Percentiles rank a stretch among this genome's conserved stretches.
Conservation (phyloP, 2,888 invertebrate genomes). For the Phaedon cochleariae region DNA sequence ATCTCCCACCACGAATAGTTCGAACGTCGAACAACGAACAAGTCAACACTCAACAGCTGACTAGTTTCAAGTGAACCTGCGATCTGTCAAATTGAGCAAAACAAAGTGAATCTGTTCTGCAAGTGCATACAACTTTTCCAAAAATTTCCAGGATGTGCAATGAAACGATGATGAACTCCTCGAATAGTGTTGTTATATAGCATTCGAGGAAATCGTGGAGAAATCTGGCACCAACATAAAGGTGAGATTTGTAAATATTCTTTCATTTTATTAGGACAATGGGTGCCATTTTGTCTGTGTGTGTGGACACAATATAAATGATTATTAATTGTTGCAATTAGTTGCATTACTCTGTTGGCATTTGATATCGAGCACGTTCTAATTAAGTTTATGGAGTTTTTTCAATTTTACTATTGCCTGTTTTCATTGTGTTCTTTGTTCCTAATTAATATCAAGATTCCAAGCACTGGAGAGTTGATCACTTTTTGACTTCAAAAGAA, state of each 20-base stretch:
- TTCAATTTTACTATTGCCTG: neutral
- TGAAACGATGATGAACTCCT: conserved; percentile 46
- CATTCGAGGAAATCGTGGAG: conserved; percentile 45
- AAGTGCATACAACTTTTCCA: conserved; percentile 43
- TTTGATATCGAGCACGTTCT: neutral
- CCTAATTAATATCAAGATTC: no score
- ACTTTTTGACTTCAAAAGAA: no score
- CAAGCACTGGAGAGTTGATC: no score
- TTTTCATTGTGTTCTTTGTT: neutral
- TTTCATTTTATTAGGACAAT: conserved; percentile 30
- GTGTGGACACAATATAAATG: conserved; percentile 37
- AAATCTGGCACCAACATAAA: conserved; percentile 44
- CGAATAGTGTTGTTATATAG: conserved; percentile 52
- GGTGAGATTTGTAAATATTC: conserved; percentile 39
- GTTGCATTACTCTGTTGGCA: no score
- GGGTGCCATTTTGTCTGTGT: conserved; percentile 52
- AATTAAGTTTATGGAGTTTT: neutral
- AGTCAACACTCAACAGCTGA: conserved; percentile 57
- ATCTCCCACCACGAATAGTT: neutral
- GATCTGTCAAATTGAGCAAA: conserved; percentile 45
- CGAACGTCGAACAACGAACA: conserved; percentile 52
- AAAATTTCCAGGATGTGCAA: conserved; percentile 47
- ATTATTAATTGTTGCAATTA: conserved; percentile 36
- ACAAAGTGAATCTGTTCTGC: conserved; percentile 31
- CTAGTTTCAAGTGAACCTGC: conserved; percentile 49